Evolutionary conservation across 2,113 vertebrate genomes (phyloP).

Genomic region (cattle (Bos taurus)): ARS-UCD2.0 NC_037339.1:17064001-17064500

Average conservation of each 20-base stretch:
- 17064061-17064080: background rate
- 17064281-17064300: background rate
- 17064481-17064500: too few relatives aligned
- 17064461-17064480: too few relatives aligned
- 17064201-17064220: background rate
- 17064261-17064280: background rate
- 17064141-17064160: background rate
- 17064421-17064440: too few relatives aligned
- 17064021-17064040: background rate
- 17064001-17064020: background rate
- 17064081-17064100: background rate
- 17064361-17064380: background rate
- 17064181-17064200: accelerated
- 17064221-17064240: background rate
- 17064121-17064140: background rate
- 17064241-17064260: background rate
- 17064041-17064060: background rate
- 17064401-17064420: background rate
- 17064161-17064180: background rate
- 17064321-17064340: background rate
- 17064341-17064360: background rate
- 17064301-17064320: background rate
- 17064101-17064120: background rate
- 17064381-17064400: background rate
- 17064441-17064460: too few relatives aligned